These are phyloP conservation scores for Luperina nickerlii DNA, from an alignment of 2,888 invertebrate species.

Conservation along the genomic window DNA sequence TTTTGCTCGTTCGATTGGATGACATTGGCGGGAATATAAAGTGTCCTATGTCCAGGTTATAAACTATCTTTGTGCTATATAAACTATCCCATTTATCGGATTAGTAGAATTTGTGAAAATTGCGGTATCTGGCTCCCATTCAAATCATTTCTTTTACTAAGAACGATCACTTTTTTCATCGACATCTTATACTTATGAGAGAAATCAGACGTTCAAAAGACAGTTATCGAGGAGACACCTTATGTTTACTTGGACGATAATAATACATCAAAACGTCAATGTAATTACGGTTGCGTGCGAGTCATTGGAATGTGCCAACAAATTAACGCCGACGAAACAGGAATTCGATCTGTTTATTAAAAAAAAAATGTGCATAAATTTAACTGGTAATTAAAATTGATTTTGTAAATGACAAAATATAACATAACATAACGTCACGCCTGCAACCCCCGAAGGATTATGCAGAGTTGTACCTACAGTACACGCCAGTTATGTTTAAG, in stretches of 20 bases:
- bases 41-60: neutral
- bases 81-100: neutral
- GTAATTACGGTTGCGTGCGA: conserved; percentile 52
- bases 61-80: neutral
- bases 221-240: conserved; percentile 18
- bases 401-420: neutral
- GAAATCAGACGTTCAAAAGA: conserved; percentile 27
- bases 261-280: conserved; percentile 45
- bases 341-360: conserved; percentile 8
- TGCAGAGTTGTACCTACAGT: neutral
- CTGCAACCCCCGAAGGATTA: neutral
- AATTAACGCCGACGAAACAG: conserved; percentile 29
- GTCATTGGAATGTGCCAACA: conserved; percentile 33
- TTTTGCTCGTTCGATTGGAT: neutral
- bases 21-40: neutral
- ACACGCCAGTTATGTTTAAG: neutral
- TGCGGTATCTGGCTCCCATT: neutral
- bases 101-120: neutral
- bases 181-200: neutral
- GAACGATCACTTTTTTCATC: neutral
- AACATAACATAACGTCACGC: neutral
- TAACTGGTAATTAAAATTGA: conserved; percentile 9
- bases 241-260: conserved; percentile 38
- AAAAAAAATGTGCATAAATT: conserved; percentile 24
- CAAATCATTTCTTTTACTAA: neutral